These are phyloP conservation scores for Cantharis rufa DNA, from an alignment of 2,888 invertebrate genomes.

Conservation along the genomic window DNA sequence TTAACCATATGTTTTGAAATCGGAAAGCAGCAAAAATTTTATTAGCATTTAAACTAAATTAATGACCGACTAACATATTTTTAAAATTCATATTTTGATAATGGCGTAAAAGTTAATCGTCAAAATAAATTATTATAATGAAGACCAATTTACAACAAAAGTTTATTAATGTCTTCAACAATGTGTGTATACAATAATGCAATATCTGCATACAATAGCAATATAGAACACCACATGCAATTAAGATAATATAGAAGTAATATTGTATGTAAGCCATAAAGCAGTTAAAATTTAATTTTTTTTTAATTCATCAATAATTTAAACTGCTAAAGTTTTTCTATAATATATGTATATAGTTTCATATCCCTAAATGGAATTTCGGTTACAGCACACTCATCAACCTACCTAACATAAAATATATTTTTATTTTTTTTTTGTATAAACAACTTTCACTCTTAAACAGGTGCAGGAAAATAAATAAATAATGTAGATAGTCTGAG, in stretches of 20 bases:
- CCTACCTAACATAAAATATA: neutral
- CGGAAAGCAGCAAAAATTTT: neutral
- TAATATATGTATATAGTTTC: neutral
- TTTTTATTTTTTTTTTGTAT: neutral
- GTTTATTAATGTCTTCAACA: neutral
- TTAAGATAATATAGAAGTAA: no score
- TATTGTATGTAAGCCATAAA: no score
- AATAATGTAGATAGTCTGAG: neutral
- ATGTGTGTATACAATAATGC: no score
- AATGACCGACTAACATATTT: neutral
- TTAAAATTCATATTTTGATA: neutral
- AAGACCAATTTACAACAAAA: neutral
- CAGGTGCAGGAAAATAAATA: neutral
- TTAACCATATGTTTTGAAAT: slow-evolving; percentile 5
- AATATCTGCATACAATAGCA: no score
- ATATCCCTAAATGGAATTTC: neutral
- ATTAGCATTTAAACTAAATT: neutral
- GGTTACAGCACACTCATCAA: neutral
- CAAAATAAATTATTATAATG: neutral
- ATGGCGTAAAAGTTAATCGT: neutral
- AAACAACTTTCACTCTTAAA: slow-evolving; percentile 1
- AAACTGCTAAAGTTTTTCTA: neutral
- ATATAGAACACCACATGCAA: no score
- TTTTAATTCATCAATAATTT: neutral
- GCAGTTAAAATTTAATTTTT: neutral